Base-by-base conservation (phyloP, 1,140 invertebrate species). In the Heliconius nattereri region DNA sequence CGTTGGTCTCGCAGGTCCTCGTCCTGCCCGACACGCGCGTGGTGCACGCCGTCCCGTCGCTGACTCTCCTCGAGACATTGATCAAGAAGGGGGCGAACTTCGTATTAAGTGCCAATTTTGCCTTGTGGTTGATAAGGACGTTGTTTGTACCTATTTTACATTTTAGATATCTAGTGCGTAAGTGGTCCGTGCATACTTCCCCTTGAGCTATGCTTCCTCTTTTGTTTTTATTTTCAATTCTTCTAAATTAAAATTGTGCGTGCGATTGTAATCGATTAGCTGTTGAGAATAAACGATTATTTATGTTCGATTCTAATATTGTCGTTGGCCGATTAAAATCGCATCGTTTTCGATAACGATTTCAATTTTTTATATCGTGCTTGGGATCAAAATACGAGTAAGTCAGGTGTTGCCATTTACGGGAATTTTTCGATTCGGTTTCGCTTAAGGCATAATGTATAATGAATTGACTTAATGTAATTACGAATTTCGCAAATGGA, bases 21-120 rank as follows among this genome's bases (percentile, higher is more conserved):
- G 57, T 66, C 3, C 57, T 54, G 11, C 49, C 7, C 70, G 76
- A 54, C 72, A 54, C 52, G 70, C 78, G 29, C 71, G 80, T 60
- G 40, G 54, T 23, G 23, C 54, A 52, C 78, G 78, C 26, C 60
- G 81, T 32, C 74, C 71, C 76, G 80, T 66, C 83, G 45, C 82
- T 71, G 75, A 74, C 74, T 70, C 82, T 89, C 78, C 83, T 89
- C 78, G 86, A 86, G 81, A 86, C 85, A 49, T 73, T 90, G 85
- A 86, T 89, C 75, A 91, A 88, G 82, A 88, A 89, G 85, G 90
- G 89, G 89, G 87, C 86, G 87, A 86, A 91, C 90, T 91, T 91
- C 89, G 90, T 91, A 89, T 88, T 94, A 94, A 94, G 94, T 95
- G 94, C 94, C 94, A 94, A 94, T 95, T 94, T 95, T 95, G 94